Evolutionary conservation across 1,140 invertebrate genomes (phyloP).

Genomic region (Brachionus sp.): DNA sequence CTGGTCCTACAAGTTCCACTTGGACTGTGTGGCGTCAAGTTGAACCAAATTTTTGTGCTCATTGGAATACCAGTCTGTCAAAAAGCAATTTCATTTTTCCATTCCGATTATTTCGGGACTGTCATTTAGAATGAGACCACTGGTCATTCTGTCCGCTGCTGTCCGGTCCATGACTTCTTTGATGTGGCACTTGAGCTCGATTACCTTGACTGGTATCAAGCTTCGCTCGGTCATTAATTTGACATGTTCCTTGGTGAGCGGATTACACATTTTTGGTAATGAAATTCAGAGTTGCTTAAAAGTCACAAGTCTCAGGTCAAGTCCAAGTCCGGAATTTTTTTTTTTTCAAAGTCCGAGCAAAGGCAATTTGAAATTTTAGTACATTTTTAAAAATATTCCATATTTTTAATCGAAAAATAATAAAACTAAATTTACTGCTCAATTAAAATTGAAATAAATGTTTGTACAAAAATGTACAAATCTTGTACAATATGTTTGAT

Average conservation of each 20-base stretch:
- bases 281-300: no score
- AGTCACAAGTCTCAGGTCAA: no score
- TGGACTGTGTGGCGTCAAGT: slow-evolving; percentile 53
- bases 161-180: slow-evolving; percentile 57
- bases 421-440: no score
- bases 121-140: slow-evolving; percentile 49
- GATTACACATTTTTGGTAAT: no score
- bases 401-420: no score
- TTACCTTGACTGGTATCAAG: slow-evolving; percentile 58
- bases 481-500: no score
- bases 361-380: no score
- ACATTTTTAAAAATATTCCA: no score
- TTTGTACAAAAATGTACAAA: no score
- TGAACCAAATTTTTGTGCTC: slow-evolving; percentile 55
- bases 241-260: slow-evolving; percentile 55
- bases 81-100: slow-evolving; percentile 50
- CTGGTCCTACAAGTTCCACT: slow-evolving; percentile 58
- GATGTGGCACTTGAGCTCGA: slow-evolving; percentile 54
- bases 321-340: no score
- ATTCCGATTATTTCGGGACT: slow-evolving; percentile 56
- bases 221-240: slow-evolving; percentile 55
- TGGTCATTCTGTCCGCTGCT: slow-evolving; percentile 49
- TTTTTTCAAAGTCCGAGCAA: no score
- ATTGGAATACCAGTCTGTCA: slow-evolving; percentile 55
- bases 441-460: no score